Base-by-base conservation (phyloP, 1,140 invertebrate genomes). In the Lordiphosa clarofinis region DNA sequence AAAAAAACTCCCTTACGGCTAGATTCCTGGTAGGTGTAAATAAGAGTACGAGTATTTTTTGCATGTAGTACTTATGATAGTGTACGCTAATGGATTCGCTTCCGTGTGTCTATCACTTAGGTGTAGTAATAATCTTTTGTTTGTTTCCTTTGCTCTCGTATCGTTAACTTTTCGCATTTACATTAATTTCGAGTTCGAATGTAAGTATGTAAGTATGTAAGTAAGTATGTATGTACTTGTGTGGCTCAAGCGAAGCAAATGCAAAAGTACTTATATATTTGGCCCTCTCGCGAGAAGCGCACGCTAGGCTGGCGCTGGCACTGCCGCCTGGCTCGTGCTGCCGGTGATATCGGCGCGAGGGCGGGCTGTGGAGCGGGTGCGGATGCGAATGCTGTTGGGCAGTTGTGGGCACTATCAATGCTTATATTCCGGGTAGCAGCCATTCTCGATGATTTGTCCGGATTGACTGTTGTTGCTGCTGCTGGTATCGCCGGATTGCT, bases 371-470 rank as follows among this genome's bases (percentile, higher is more conserved):
- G 21, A 33, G 21, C 15, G 52, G 24, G 7, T 43, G 44, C 31
- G 38, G 44, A 19, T 57, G 43, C 44, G 10, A 40, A 11, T 57
- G 44, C 36, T 13, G 37, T 52, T 62, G 38, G 65, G 35, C 37
- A 59, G 35, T 15, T 40, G 15, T 46, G 62, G 31, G 53, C 63
- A 79, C 66, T 90, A 91, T 92, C 91, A 92, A 91, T 92, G 91
- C 88, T 92, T 91, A 89, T 89, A 89, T 88, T 89, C 88, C 69
- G 88, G 88, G 87, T 89, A 89, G 40, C 88, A 89, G 58, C 88
- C 88, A 88, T 87, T 89, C 87, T 89, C 88, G 87, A 86, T 88
- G 82, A 88, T 86, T 87, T 87, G 88, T 73, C 76, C 88, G 70
- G 86, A 79, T 72, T 88, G 87, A 79, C 86, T 88, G 86, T 87